Evolutionary conservation across 2,888 invertebrate genomes (phyloP), one percentile per base, ranked within the genome.

Genomic region (Selenia dentaria): DNA sequence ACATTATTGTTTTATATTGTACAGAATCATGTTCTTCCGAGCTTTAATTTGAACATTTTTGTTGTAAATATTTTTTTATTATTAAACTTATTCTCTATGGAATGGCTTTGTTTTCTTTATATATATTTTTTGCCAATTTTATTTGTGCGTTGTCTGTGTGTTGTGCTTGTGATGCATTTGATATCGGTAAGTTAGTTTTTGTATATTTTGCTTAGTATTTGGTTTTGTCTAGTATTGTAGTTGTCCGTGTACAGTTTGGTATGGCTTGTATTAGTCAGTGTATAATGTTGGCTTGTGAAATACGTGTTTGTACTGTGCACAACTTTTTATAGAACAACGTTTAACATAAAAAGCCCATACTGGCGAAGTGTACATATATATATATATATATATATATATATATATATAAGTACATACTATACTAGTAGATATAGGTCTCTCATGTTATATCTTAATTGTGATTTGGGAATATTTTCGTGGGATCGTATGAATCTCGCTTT

Each of bases 1-100:
- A 64, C 57, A 45, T 64, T 59, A 31, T 65, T 6, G 32, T 38
- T 38, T 59, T 64, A 58, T 63, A 75, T 75, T 87, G 80, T 85
- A 86, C 79, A 83, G 81, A 82, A 80, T 80, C 71, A 78, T 79
- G 84, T 87, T 92, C 89, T 91, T 88, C 85, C 83, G 79, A 92
- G 87, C 88, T 89, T 90, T 89, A 85, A 88, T 81, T 72, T 64
- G 84, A 86, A 77, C 82, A 83, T 81, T 77, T 85, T 88, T 83
- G 82, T 86, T 86, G 88, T 91, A 89, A 75, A 83, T 84, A 37
- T 81, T 88, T 86, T 50, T 79, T 81, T 78, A 83, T 87, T 82
- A 88, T 85, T 89, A 88, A 87, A 79, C 80, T 79, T 83, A 80
- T 79, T 76, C n/a, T n/a, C 77, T 79, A 78, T 83, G 83, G 83